Evolutionary conservation across 2,113 vertebrate species (phyloP), one percentile per base, ranked within the genome.

Genomic region (Cariama cristata): DNA sequence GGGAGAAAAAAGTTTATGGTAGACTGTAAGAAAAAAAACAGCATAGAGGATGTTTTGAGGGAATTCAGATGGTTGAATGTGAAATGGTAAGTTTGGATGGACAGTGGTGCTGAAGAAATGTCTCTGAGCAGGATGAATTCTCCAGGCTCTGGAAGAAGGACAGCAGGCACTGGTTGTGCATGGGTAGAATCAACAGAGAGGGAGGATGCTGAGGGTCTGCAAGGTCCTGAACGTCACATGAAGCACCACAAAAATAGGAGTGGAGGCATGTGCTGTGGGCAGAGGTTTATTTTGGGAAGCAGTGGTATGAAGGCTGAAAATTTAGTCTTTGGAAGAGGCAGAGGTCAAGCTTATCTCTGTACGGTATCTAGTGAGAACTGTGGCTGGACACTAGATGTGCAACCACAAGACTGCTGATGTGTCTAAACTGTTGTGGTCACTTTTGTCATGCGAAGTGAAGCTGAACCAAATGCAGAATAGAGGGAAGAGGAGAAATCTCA

Each of bases 91-190:
- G 14, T 71, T 71, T 68, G 32, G n/a, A 50, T 0, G 3, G 72
- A 17, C 18, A 53, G 40, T 35, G 45, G 24, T 45, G 30, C n/a
- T 84, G 40, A 87, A 71, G 69, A 84, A 69, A 30, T 13, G 1
- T 53, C 35, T 81, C 19, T 52, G 79, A 69, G 32, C 19, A 58
- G 44, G 53, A n/a, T 63, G 47, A 56, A 30, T 89, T 84, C 40
- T 86, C 20, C 30, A 44, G 9, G 9, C 18, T 71, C 58, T 88
- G 87, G 45, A 79, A 73, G 66, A 73, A 23, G 1, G 21, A 16
- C 33, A 66, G 63, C 13, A 40, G 35, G 11, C 2, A 2, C 20
- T 35, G 24, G 18, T 50, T 2, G 0, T 52, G 23, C 49, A 23
- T 19, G 20, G 35, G 10, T 58, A n/a, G 55, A 64, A 52, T 32